Evolutionary conservation across 2,113 vertebrate species (phyloP).

Genomic region (Ochotona princeps): DNA sequence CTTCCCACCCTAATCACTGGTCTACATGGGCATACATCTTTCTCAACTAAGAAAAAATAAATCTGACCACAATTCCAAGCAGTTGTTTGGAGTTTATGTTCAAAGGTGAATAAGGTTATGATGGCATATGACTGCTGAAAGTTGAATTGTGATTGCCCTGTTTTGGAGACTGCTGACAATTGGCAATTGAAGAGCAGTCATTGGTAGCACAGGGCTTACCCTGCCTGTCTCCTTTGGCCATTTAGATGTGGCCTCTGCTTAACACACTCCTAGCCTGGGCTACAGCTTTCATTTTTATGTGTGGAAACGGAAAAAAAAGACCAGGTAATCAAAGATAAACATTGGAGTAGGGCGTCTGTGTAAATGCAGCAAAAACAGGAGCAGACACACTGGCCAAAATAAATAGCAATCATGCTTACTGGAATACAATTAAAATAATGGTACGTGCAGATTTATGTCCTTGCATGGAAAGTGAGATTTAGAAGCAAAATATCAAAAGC

Average conservation of each 20-base stretch:
- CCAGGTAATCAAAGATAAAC: not conserved
- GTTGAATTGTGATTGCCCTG: not conserved
- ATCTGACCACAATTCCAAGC: not conserved
- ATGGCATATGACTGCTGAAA: not conserved
- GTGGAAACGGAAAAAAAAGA: constrained; percentile 22
- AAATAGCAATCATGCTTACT: not conserved
- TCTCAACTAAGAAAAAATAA: no score
- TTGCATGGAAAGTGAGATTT: not conserved
- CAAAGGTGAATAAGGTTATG: not conserved
- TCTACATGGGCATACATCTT: no score
- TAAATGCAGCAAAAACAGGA: not conserved
- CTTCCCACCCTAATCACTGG: no score
- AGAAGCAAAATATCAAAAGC: not conserved
- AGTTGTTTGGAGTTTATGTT: not conserved
- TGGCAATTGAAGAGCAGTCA: not conserved
- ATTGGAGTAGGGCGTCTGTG: not conserved
- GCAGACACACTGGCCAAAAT: not conserved
- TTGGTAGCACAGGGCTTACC: not conserved
- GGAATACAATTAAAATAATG: not conserved
- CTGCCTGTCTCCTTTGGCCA: rapidly evolving
- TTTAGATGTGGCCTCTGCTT: not conserved
- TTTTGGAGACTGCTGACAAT: not conserved
- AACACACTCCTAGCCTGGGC: not conserved
- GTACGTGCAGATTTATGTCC: not conserved
- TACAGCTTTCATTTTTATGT: not conserved